A percentile compares a stretch with the other conserved stretches of the same genome.
phyloP scores from a whole-genome alignment of 1,140 invertebrate species.

The Phocides pigmalion region DNA sequence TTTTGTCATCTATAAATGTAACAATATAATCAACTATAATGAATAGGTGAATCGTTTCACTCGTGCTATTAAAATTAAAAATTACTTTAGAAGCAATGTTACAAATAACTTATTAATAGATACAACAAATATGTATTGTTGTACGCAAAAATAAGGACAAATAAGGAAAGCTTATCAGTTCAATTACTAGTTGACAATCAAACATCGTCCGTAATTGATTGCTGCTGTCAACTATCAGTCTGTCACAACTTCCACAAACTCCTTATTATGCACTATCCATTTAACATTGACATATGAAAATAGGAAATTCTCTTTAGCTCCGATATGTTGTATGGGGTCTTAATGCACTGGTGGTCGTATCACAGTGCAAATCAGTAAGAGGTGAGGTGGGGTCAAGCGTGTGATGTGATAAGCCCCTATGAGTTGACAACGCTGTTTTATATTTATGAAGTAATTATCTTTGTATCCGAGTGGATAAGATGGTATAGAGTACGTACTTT shows the following conservation, averaged over 20 bases:
- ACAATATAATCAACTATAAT: too few relatives aligned
- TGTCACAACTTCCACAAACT: constrained; percentile 50
- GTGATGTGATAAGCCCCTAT: constrained; percentile 53
- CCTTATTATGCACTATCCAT: constrained; percentile 36
- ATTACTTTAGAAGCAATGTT: too few relatives aligned
- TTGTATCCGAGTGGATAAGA: constrained; percentile 48
- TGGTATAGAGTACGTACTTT: constrained; percentile 33
- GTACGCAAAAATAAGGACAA: not conserved
- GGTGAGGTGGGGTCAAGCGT: constrained; percentile 58
- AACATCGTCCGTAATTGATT: constrained; percentile 50
- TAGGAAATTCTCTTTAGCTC: not conserved
- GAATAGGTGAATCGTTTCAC: too few relatives aligned
- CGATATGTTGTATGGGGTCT: constrained; percentile 26
- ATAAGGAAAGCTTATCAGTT: constrained; percentile 10
- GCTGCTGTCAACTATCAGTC: constrained; percentile 45
- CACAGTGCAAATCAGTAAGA: constrained; percentile 65
- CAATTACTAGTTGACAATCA: constrained; percentile 51
- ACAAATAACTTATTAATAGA: too few relatives aligned
- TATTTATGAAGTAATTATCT: constrained; percentile 53
- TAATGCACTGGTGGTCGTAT: constrained; percentile 43
- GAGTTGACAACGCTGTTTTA: constrained; percentile 54
- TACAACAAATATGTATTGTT: not conserved
- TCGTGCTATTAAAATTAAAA: too few relatives aligned
- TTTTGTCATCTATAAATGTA: too few relatives aligned
- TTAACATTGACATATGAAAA: constrained; percentile 28